Evolutionary conservation across 2,113 vertebrate genomes (phyloP).

Genomic region (Orycteropus afer): DNA sequence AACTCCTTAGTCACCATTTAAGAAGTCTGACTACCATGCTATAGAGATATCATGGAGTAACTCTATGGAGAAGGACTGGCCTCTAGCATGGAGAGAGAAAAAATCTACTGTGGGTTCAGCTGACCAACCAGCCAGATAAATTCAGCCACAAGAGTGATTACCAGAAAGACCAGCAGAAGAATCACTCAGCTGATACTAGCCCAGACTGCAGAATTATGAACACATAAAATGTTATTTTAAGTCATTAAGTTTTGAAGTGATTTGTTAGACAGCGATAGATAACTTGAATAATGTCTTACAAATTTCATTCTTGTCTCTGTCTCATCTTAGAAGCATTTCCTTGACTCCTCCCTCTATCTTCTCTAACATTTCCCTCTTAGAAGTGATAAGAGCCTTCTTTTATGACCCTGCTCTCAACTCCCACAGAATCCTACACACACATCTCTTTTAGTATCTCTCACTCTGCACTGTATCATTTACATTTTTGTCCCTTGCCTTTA

Average conservation of each 20-base stretch:
- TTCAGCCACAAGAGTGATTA: neutral
- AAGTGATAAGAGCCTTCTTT: neutral
- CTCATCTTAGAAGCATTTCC: neutral
- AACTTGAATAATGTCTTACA: neutral
- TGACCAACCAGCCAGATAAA: neutral
- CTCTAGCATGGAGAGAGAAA: neutral
- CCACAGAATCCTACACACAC: neutral
- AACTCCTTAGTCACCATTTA: constrained; percentile 27
- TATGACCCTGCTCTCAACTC: neutral
- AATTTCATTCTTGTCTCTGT: neutral
- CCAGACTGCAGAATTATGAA: neutral
- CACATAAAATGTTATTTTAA: constrained; percentile 29
- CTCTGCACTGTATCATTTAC: neutral
- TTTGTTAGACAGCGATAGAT: constrained; percentile 14
- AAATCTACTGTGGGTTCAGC: neutral
- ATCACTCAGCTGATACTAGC: neutral
- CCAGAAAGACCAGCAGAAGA: constrained; percentile 17
- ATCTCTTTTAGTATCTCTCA: neutral
- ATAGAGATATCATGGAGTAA: neutral
- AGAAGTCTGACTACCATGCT: neutral
- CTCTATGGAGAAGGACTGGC: neutral
- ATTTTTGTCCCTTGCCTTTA: neutral
- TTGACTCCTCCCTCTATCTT: neutral
- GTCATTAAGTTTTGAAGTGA: neutral
- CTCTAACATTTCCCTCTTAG: neutral